Evolutionary conservation across 2,797 vertebrate species (phyloP), one percentile per base, ranked within the genome.

Genomic region (Gobionotothen gibberifrons): DNA sequence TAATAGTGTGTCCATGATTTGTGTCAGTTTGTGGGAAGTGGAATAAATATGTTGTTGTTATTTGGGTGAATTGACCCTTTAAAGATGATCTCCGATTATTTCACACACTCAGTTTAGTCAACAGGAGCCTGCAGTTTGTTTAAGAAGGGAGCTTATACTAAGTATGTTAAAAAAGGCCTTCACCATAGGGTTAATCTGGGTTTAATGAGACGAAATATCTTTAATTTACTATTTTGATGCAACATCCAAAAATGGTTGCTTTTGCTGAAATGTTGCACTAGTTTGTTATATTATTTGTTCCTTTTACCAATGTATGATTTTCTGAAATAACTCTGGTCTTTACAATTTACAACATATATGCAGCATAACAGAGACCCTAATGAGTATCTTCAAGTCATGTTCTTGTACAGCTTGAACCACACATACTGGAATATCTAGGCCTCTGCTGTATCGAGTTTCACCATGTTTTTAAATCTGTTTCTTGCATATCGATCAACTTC

Each of bases 71-170:
- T 4, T 47, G 40, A 51, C 5, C 3, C 21, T 40, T 63, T 48
- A 46, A 57, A 19, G 15, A 7, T 15, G 17, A 9, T 53, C 5
- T 44, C 1, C 6, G 12, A 6, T 61, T 26, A 36, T 39, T 71
- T 22, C 32, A 44, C 36, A 32, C n/a, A 62, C 11, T 36, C 14
- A 36, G 44, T 5, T 43, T 16, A 22, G 7, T 61, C 44, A 13
- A 21, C 48, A 32, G 10, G 43, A 65, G 16, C 29, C 17, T 21
- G 36, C 12, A 46, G 49, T 22, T 44, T 46, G n/a, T 46, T 9
- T 19, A 72, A 57, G 14, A 9, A n/a, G 39, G 55, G 29, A 9
- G 36, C 32, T 69, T 58, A 26, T 51, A 10, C 53, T 22, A 47
- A 47, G 26, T 51, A 46, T 51, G n/a, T 36, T 9, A 56, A 19